Conservation (phyloP, 2,113 vertebrate species). For the Columba janthina region DNA sequence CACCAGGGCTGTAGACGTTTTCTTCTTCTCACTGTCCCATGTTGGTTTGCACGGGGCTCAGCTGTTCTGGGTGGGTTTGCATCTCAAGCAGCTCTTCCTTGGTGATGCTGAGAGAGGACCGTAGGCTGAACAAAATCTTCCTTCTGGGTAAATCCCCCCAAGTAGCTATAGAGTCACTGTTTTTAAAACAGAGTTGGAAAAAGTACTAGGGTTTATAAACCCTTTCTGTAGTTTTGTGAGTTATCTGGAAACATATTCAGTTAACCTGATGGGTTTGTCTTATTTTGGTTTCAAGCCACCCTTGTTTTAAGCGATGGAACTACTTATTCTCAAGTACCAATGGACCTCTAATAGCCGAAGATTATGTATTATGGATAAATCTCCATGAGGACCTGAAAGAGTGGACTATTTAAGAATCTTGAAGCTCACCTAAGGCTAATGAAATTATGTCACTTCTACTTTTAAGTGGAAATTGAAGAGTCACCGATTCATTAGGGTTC, state of each 20-base stretch:
- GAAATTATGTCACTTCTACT: constrained; percentile 53
- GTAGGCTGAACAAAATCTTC: neutral
- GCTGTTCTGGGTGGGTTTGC: neutral
- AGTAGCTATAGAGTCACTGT: neutral
- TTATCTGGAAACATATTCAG: neutral
- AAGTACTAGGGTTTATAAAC: neutral
- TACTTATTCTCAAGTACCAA: neutral
- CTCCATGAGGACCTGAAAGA: neutral
- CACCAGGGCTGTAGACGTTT: fast-evolving
- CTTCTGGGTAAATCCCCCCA: neutral
- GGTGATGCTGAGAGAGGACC: neutral
- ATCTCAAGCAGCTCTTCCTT: neutral
- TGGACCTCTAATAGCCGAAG: neutral
- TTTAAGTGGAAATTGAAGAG: constrained; percentile 58
- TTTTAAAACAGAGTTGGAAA: neutral
- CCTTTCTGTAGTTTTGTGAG: neutral
- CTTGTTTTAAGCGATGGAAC: neutral
- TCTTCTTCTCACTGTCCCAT: neutral
- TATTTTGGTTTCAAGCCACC: neutral
- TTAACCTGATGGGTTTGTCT: neutral
- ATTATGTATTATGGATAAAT: neutral
- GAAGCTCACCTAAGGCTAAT: constrained; percentile 47
- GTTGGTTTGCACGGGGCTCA: neutral
- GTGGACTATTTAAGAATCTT: neutral
- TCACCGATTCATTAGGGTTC: constrained; percentile 29